Conservation (phyloP, 2,888 invertebrate genomes). For the Spatulosminthurus flaviceps region DNA sequence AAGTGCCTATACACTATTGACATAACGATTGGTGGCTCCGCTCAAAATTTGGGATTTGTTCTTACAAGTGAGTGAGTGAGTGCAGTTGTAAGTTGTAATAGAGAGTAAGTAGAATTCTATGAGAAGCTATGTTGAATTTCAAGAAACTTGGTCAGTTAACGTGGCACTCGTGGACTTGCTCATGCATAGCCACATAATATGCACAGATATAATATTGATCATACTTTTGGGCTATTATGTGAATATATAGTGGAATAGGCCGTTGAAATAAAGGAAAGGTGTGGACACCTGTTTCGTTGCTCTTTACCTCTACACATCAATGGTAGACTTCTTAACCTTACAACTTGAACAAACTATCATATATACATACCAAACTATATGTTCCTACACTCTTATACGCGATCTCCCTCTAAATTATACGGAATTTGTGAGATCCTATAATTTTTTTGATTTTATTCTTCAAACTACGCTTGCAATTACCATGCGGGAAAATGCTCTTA, state of each 20-base stretch:
- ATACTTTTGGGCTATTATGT: too few relatives aligned
- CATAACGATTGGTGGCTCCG: not conserved
- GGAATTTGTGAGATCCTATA: not conserved
- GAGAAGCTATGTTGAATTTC: too few relatives aligned
- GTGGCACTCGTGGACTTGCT: too few relatives aligned
- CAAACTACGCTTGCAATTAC: conserved; percentile 18
- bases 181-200: too few relatives aligned
- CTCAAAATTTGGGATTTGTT: not conserved
- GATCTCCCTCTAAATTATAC: not conserved
- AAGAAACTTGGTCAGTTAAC: too few relatives aligned
- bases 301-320: not conserved
- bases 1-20: not conserved
- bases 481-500: conserved; percentile 9
- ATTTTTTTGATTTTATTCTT: conserved; percentile 8
- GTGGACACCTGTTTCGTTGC: not conserved
- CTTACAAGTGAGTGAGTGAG: too few relatives aligned
- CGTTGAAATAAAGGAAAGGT: not conserved
- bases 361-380: too few relatives aligned
- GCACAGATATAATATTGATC: too few relatives aligned
- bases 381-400: too few relatives aligned
- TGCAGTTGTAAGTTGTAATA: too few relatives aligned
- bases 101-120: too few relatives aligned
- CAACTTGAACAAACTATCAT: not conserved
- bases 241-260: not conserved
- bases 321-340: not conserved